Base-by-base conservation (phyloP, 2,888 invertebrate species). In the Hipparchia sbordonii region DNA sequence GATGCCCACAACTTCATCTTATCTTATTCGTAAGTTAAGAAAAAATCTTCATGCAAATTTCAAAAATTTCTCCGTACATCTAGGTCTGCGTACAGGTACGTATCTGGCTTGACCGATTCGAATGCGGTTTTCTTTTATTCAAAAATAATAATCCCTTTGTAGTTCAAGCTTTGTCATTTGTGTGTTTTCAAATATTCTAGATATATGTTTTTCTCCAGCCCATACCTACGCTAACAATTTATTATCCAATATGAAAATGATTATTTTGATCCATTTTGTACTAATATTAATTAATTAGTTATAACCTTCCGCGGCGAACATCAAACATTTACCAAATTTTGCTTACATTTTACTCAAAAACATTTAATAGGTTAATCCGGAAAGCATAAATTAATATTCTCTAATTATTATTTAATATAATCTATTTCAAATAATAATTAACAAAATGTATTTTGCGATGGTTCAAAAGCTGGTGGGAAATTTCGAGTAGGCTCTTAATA, bases 301-400 rank as follows among this genome's bases (percentile, higher is more conserved):
- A 57, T 23, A 48, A 48, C 63, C 9, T 48, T 48, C 23, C 48
- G 48, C 48, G 9, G 48, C 2, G 8, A 62, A 62, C 46, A 9
- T 62, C 13, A 23, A 48, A 13, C 9, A 48, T 48, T 63, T 10
- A 48, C 9, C 8, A 7, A 48, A 63, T 63, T 63, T 51, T 13
- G 46, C 13, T 13, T 48, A 62, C n/a, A 46, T 13, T 46, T 8
- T 2, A 13, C 46, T 46, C 13, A 48, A 63, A 63, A 23, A 63
- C 63, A 62, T 45, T 51, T 23, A 23, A 63, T 63, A 48, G 48
- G 63, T 48, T 63, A 63, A 63, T 63, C 63, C 23, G 63, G 63
- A 63, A 51, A 63, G 23, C 48, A 48, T 63, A 23, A 23, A 63
- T 48, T 63, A 63, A 63, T 63, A 13, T 45, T 45, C 39, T 1